These are phyloP conservation scores for Rhizomys pruinosus DNA, from an alignment of 2,113 vertebrate species.

Conservation along the genomic window DNA sequence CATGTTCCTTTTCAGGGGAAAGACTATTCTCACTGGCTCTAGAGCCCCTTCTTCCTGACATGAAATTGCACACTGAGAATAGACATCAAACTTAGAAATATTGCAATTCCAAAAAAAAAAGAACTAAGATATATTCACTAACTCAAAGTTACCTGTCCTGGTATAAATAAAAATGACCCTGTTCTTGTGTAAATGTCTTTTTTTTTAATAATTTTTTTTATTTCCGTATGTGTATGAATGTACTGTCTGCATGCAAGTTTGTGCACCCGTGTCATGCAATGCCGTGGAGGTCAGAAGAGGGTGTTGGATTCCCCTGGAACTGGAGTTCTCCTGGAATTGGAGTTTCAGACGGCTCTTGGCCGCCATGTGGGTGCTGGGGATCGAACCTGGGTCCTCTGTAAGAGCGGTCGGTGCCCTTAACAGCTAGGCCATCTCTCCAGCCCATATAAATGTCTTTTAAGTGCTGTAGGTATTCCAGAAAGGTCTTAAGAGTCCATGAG, in stretches of 20 bases:
- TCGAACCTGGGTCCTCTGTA: no score
- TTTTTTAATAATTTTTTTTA: no score
- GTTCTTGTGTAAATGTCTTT: background rate
- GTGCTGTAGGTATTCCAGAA: background rate
- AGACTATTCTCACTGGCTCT: slow-evolving; percentile 34
- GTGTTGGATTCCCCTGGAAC: no score
- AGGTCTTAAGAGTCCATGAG: background rate
- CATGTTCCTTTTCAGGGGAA: slow-evolving; percentile 5
- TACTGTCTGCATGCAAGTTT: no score
- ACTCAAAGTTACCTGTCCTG: background rate
- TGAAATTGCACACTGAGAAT: slow-evolving; percentile 44
- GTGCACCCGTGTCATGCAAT: no score
- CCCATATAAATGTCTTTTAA: background rate
- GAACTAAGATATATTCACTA: background rate
- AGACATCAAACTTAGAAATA: background rate
- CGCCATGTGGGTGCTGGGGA: no score
- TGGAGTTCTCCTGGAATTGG: no score
- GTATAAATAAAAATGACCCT: background rate
- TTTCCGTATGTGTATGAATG: no score
- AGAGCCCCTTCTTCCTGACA: slow-evolving; percentile 62
- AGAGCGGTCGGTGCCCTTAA: no score
- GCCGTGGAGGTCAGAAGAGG: no score
- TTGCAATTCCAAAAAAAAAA: background rate
- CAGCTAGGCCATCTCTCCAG: no score
- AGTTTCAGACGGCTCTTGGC: no score